Base-by-base conservation (phyloP, 2,888 invertebrate genomes). In the Pardosa pseudoannulata region DNA sequence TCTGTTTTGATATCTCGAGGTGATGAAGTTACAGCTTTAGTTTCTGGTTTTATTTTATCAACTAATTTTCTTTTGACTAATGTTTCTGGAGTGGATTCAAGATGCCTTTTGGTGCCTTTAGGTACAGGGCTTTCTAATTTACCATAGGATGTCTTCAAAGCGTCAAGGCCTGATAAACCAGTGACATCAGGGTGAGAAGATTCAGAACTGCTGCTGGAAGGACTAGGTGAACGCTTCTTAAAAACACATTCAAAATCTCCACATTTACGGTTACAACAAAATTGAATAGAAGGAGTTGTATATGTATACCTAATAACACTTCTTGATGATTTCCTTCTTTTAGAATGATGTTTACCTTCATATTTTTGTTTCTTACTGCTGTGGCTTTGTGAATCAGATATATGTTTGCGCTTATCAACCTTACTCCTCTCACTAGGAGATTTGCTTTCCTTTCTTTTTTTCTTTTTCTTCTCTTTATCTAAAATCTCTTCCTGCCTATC, bases 191-290 rank as follows among this genome's bases (percentile, higher is more conserved):
- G 28, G 7, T 65, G 50, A 39, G 62, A 56, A 39, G 68, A 27
- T 19, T 23, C 9, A 31, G 36, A 32, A 2, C 41, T 6, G 23
- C 67, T 68, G 23, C 39, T 71, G 16, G 19, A 65, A 7, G 72
- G 72, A 70, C 32, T 70, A 0, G 70, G 70, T 1, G 27, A n/a
- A n/a, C 72, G 28, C 5, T 71, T 71, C 7, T 68, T 41, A n/a
- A 27, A n/a, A 19, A 64, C 13, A 36, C 79, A 76, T 13, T 70
- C 41, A 39, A 75, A 71, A 65, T 74, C 76, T 3, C 81, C 73
- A 74, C 70, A 73, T 16, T 31, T 70, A 27, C 79, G 56, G 39
- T 87, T 87, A 74, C 76, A 79, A 46, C 87, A 87, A 79, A 71
- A 87, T 19, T 56, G 29, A 64, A 87, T 32, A 2, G 81, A 82